Evolutionary conservation across 2,113 vertebrate species (phyloP).

Genomic region (Percopsis transmontana): DNA sequence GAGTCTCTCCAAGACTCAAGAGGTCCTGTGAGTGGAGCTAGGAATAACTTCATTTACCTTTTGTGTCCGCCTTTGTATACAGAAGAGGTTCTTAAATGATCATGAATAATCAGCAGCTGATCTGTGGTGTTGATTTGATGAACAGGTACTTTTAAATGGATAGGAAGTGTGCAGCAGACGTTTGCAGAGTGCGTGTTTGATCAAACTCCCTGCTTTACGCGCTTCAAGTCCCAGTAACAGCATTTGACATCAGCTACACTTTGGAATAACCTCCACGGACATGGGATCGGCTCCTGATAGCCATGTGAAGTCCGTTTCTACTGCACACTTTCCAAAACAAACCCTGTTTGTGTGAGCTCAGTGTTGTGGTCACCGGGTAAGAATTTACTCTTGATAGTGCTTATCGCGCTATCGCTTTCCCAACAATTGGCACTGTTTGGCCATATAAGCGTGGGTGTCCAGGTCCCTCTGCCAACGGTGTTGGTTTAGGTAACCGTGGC

Average conservation of each 20-base stretch:
- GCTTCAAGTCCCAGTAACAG: slow-evolving; percentile 28
- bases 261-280: slow-evolving; percentile 33
- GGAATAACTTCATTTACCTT: slow-evolving; percentile 71
- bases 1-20: slow-evolving; percentile 65
- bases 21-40: slow-evolving; percentile 67
- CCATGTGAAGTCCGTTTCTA: slow-evolving; percentile 21
- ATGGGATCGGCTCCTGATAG: slow-evolving; percentile 6
- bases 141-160: slow-evolving; percentile 10
- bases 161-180: not conserved
- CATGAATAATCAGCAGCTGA: slow-evolving; percentile 35
- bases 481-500: slow-evolving; percentile 72
- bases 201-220: not conserved
- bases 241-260: slow-evolving; percentile 15
- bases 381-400: slow-evolving; percentile 57
- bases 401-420: slow-evolving; percentile 51
- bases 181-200: not conserved
- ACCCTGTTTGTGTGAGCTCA: slow-evolving; percentile 38
- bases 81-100: slow-evolving; percentile 30
- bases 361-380: slow-evolving; percentile 58
- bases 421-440: slow-evolving; percentile 58
- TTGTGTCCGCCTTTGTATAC: slow-evolving; percentile 27
- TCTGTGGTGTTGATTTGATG: slow-evolving; percentile 35
- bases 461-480: slow-evolving; percentile 68
- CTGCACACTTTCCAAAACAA: slow-evolving; percentile 44
- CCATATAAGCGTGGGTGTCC: slow-evolving; percentile 60